These are phyloP conservation scores for Sisyra nigra DNA, from an alignment of 2,888 invertebrate species.

Conservation along the genomic window DNA sequence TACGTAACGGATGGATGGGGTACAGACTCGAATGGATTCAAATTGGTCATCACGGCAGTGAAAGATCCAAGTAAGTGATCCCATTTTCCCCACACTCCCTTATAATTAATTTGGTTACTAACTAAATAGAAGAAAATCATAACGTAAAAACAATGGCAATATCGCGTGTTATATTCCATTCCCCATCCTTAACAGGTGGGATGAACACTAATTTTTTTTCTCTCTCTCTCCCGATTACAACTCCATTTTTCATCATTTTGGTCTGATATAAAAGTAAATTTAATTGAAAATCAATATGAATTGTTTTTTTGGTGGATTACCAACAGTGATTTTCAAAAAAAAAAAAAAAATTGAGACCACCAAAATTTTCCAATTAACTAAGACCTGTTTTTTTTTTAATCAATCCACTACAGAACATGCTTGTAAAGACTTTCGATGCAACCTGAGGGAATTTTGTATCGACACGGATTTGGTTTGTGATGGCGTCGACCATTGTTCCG, in stretches of 20 bases:
- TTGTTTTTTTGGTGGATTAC: background rate
- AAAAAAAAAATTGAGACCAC: background rate
- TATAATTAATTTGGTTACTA: no score
- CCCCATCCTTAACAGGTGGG: no score
- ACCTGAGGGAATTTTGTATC: slow-evolving; percentile 79
- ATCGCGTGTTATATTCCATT: no score
- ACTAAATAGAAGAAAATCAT: no score
- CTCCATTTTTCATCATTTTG: no score
- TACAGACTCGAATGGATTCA: slow-evolving; percentile 81
- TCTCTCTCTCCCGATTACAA: no score
- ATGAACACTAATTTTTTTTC: no score
- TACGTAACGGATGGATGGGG: slow-evolving; percentile 91
- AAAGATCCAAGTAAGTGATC: slow-evolving; percentile 78
- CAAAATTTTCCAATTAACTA: no score
- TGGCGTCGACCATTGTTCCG: slow-evolving; percentile 84
- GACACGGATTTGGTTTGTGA: slow-evolving; percentile 84
- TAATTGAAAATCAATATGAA: no score
- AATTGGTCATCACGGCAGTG: slow-evolving; percentile 83
- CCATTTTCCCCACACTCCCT: no score
- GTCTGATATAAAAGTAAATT: no score
- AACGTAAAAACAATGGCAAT: no score
- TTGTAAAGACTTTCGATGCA: slow-evolving; percentile 79
- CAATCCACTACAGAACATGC: slow-evolving; percentile 54
- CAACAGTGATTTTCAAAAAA: background rate
- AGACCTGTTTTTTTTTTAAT: background rate